Percentiles rank a stretch among this genome's conserved stretches.
These are phyloP conservation scores for Meda fulgida DNA, from an alignment of 2,797 vertebrate species.

Conservation along the genomic window DNA sequence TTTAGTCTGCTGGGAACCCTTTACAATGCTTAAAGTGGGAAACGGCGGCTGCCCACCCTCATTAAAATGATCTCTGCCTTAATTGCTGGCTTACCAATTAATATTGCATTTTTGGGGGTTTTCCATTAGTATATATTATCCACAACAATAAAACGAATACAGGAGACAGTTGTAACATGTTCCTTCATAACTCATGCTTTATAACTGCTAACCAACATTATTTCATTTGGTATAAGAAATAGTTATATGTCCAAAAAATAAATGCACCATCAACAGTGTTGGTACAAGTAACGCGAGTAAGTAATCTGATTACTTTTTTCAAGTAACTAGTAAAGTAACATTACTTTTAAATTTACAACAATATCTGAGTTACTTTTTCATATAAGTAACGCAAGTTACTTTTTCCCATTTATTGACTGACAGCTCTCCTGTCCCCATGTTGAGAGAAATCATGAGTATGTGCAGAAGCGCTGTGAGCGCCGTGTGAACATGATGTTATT, in stretches of 20 bases:
- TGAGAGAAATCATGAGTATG: too few species aligned
- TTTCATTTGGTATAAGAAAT: neutral
- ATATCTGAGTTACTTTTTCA: neutral
- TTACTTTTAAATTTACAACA: neutral
- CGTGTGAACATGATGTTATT: too few species aligned
- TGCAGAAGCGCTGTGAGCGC: too few species aligned
- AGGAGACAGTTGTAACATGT: constrained; percentile 2
- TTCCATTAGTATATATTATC: neutral
- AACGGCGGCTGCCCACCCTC: constrained; percentile 8
- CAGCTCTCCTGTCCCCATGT: too few species aligned
- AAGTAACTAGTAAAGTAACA: neutral
- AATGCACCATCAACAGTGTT: neutral
- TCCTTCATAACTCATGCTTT: neutral
- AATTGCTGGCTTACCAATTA: constrained; percentile 11
- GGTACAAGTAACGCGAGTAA: neutral
- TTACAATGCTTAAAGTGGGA: constrained; percentile 4
- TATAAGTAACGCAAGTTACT: too few species aligned
- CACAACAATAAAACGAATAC: neutral
- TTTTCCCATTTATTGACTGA: too few species aligned
- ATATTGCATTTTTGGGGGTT: neutral
- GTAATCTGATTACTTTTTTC: neutral
- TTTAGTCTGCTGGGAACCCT: neutral
- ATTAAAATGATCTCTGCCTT: constrained; percentile 21
- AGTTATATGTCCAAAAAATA: neutral
- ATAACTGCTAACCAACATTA: neutral